Percentiles rank a stretch among this genome's conserved stretches.
Evolutionary conservation across 2,797 vertebrate genomes (phyloP).

Genomic region (Holocentrus rufus): DNA sequence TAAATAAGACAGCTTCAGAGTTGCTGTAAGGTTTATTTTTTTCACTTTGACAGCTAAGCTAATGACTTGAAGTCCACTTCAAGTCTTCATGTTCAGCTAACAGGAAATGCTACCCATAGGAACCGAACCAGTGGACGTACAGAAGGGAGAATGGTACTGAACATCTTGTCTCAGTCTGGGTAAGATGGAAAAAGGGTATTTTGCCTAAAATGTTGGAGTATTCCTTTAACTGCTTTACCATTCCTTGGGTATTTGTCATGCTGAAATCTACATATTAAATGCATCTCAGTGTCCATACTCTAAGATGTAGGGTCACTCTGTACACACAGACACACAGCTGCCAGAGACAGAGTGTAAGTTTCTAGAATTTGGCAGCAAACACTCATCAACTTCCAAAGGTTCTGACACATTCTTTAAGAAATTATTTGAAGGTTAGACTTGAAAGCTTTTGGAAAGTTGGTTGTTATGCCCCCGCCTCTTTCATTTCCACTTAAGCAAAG

Average conservation of each 20-base stretch:
- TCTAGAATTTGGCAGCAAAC: not conserved
- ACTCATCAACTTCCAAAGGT: conserved; percentile 16
- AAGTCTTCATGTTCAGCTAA: too few relatives aligned
- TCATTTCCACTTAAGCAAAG: conserved; percentile 48
- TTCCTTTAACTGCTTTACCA: not conserved
- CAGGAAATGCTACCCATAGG: too few relatives aligned
- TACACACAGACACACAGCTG: not conserved
- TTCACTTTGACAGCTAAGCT: too few relatives aligned
- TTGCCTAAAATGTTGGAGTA: too few relatives aligned
- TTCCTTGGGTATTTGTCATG: not conserved
- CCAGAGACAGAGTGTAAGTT: not conserved
- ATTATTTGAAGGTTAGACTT: conserved; percentile 41
- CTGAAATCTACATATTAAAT: not conserved
- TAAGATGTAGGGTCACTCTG: not conserved
- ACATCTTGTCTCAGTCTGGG: too few relatives aligned
- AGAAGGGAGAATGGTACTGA: too few relatives aligned
- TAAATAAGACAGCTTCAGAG: too few relatives aligned
- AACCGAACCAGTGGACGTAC: too few relatives aligned
- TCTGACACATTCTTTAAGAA: conserved; percentile 41
- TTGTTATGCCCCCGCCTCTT: conserved; percentile 31
- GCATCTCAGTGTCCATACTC: not conserved
- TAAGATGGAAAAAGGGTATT: too few relatives aligned
- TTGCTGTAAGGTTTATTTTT: too few relatives aligned
- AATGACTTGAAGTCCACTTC: too few relatives aligned
- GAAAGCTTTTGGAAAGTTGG: conserved; percentile 48